These are phyloP conservation scores for Cuniculus paca DNA, from an alignment of 2,797 vertebrate genomes.

Conservation along the genomic window DNA sequence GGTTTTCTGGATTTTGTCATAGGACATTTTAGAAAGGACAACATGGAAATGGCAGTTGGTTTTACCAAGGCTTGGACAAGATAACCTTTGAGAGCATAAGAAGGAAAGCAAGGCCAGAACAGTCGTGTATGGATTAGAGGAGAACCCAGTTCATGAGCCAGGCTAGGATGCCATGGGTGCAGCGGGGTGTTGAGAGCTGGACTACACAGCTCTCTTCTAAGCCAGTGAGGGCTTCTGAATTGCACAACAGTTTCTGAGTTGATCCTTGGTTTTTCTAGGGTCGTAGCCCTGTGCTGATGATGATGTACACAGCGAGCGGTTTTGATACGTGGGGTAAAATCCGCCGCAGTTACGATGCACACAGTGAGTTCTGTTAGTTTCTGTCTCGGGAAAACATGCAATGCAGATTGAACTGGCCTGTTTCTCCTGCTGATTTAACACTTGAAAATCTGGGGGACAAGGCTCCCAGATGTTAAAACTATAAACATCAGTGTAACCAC, in stretches of 20 bases:
- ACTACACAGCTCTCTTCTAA: background rate
- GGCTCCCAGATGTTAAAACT: background rate
- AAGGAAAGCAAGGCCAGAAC: background rate
- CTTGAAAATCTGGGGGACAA: background rate
- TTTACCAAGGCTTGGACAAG: background rate
- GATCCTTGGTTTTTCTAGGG: constrained; percentile 84
- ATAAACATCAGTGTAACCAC: background rate
- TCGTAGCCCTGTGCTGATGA: constrained; percentile 92
- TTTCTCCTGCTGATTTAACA: no score
- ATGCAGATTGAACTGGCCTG: background rate
- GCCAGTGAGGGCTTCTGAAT: background rate
- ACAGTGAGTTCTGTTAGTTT: constrained; percentile 87
- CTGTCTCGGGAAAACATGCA: background rate
- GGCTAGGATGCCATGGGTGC: background rate
- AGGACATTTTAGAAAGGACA: constrained; percentile 4
- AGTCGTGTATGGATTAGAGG: no score
- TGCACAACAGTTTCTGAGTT: background rate
- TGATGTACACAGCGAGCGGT: constrained; percentile 94
- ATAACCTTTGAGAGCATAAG: background rate
- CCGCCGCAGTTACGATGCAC: constrained; percentile 91
- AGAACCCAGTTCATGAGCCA: background rate
- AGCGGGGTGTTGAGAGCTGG: background rate
- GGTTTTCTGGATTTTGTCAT: background rate
- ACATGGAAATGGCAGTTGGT: background rate
- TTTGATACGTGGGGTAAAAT: constrained; percentile 94